A percentile compares a stretch with the other conserved stretches of the same genome.
Evolutionary conservation across 2,113 vertebrate species (phyloP).

Genomic region (Arvicanthis niloticus): DNA sequence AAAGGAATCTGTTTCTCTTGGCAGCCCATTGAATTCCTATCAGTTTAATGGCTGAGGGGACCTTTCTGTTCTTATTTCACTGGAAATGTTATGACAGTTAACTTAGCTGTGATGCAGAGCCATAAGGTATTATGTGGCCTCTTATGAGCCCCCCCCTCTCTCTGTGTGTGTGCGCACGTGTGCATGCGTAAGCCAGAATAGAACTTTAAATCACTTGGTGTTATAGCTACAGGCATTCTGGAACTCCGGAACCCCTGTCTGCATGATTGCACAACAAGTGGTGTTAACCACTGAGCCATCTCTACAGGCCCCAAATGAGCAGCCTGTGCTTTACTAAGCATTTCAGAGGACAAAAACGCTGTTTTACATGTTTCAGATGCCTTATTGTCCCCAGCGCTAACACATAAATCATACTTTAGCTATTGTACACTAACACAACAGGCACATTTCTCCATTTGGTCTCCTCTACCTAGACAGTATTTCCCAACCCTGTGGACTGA

Average conservation of each 20-base stretch:
- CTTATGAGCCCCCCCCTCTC: not conserved
- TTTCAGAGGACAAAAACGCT: not conserved
- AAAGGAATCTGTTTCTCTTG: conserved; percentile 19
- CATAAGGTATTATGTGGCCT: not conserved
- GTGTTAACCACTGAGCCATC: not conserved
- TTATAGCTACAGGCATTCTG: not conserved
- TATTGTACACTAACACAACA: not conserved
- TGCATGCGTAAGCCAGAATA: not conserved
- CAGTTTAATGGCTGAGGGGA: not conserved
- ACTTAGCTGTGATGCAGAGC: not conserved
- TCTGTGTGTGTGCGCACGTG: not conserved
- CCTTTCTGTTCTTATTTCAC: not conserved
- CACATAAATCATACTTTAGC: not conserved
- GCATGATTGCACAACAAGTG: not conserved
- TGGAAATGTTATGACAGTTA: conserved; percentile 7
- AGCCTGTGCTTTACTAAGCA: not conserved
- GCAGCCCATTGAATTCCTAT: not conserved
- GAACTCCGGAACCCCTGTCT: not conserved
- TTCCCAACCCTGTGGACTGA: not conserved
- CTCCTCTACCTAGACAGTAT: not conserved
- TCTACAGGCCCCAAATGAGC: not conserved
- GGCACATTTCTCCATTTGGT: not conserved
- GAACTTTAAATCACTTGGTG: not conserved
- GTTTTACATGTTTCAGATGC: not conserved
- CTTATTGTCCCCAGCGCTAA: not conserved